Evolutionary conservation across 2,888 invertebrate genomes (phyloP), one percentile per base, ranked within the genome.

Genomic region (Crossocerus cetratus): DNA sequence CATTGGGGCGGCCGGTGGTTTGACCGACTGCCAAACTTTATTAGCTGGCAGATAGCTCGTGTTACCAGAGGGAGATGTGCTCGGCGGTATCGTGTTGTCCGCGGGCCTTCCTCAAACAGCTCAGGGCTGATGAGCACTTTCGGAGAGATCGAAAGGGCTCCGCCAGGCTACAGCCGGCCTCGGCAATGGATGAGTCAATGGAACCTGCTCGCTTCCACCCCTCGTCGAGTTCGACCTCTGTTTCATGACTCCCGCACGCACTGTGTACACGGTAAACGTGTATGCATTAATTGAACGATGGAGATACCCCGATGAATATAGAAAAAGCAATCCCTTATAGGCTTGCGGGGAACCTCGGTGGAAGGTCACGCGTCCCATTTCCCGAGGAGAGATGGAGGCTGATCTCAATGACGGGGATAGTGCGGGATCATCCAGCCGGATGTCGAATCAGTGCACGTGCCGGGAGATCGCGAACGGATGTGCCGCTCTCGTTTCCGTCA

Each of bases 21-120:
- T 81, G 80, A 81, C 80, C 74, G 77, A 79, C 76, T 83, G 79
- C 74, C 83, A 81, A 80, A 82, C 77, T 83, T 84, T 84, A 84
- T 84, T 84, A 83, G 81, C 73, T 56, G 13, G 62, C 59, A 55
- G 81, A 81, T 78, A 80, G 80, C 78, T 82, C 82, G 73, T 57
- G 72, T 82, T 82, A 82, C 82, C 72, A 32, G 32, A 42, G 75
- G 79, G 79, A 72, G 57, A 61, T 62, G 54, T 32, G 2, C 32
- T 11, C 32, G 32, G 32, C 11, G 21, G 49, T 53, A 64, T 54
- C 60, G 71, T 43, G 59, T 72, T 61, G 72, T 58, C 56, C 21
- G 44, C 49, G 63, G 54, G 16, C 55, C 79, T 74, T 80, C 73
- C 44, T 78, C 81, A 79, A 81, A 81, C 67, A 81, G 77, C 77